phyloP scores from a whole-genome alignment of 37 sponge, comb jelly and placozoan genomes.

The Diacarnus erythraeanus region DNA sequence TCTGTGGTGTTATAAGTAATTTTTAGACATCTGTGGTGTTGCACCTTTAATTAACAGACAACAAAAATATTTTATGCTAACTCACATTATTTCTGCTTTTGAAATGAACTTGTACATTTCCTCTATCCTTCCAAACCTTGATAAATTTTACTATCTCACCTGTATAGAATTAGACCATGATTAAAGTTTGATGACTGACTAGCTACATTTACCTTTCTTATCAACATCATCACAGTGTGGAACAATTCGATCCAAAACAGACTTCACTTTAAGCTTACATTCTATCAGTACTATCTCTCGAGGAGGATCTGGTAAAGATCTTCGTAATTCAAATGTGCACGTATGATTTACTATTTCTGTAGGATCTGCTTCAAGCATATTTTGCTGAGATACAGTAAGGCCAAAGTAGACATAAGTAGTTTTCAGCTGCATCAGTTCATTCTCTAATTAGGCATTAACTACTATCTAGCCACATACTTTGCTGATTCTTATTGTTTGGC shows the following conservation, averaged over 20 bases:
- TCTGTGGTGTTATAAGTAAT: no score
- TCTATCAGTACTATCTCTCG: not conserved
- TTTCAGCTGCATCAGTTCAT: no score
- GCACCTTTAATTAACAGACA: no score
- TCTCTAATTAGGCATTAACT: not conserved
- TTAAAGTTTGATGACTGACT: no score
- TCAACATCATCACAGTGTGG: slow-evolving; percentile 6
- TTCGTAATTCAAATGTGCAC: slow-evolving; percentile 3
- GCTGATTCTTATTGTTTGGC: not conserved
- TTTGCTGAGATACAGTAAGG: not conserved
- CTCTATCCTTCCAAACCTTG: slow-evolving; percentile 6
- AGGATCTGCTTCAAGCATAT: not conserved
- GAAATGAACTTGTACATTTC: slow-evolving; percentile 10
- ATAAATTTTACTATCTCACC: not conserved
- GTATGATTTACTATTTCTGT: not conserved
- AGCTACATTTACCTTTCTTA: not conserved
- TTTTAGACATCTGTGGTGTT: no score
- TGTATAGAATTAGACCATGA: no score
- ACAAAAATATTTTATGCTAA: no score
- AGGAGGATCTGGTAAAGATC: not conserved
- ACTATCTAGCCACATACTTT: slow-evolving; percentile 3
- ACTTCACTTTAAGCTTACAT: not conserved
- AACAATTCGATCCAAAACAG: not conserved
- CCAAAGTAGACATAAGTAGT: no score
- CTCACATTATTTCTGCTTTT: slow-evolving; percentile 30